These are phyloP conservation scores for Phrixothrix hirtus DNA, from an alignment of 2,888 invertebrate genomes.

Conservation along the genomic window DNA sequence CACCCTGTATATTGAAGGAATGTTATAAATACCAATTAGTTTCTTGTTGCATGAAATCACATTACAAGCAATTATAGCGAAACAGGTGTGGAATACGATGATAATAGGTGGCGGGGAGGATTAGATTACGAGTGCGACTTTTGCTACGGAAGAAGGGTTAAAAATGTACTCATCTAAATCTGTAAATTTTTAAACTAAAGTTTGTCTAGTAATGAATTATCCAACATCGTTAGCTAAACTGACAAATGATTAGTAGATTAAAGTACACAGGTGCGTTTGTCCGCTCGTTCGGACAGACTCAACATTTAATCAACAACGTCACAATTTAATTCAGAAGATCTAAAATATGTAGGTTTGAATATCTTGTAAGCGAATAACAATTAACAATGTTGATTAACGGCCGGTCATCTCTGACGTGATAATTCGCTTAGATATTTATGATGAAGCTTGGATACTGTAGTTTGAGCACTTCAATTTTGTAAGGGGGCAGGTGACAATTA, in stretches of 20 bases:
- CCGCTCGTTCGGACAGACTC: constrained; percentile 11
- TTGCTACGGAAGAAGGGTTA: no score
- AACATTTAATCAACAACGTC: constrained; percentile 20
- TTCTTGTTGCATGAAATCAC: no score
- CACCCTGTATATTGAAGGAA: no score
- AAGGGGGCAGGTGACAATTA: constrained; percentile 34
- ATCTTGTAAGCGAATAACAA: constrained; percentile 18
- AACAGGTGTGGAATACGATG: no score
- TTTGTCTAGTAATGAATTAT: constrained; percentile 17
- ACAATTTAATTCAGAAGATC: constrained; percentile 9
- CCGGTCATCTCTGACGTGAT: constrained; percentile 16
- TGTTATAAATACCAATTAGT: no score
- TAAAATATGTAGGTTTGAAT: constrained; percentile 11
- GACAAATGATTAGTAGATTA: constrained; percentile 15
- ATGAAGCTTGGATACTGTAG: no score
- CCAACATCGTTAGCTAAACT: constrained; percentile 9
- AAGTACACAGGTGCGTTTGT: constrained; percentile 17
- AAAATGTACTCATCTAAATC: background rate
- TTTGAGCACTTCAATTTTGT: no score
- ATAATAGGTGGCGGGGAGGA: no score
- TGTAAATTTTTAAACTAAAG: background rate
- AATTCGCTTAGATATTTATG: constrained; percentile 17
- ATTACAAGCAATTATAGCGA: no score
- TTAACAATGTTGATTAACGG: constrained; percentile 22
- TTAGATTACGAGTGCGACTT: no score